Percentiles rank a stretch among this genome's conserved stretches.
Conservation (phyloP, 2,113 vertebrate species). For the Cercocebus atys region DNA sequence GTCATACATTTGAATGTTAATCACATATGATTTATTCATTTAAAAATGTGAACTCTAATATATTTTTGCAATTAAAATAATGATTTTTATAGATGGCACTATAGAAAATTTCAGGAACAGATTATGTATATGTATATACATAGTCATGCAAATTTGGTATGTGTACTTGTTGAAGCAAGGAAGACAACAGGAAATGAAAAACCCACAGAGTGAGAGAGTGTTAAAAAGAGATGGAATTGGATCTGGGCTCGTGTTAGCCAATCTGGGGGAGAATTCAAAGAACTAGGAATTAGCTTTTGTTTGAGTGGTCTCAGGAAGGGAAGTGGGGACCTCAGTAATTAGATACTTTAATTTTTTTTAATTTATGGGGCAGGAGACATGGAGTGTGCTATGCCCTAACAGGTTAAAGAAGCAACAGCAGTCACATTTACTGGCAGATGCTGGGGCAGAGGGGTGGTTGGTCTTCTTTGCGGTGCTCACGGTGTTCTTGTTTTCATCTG, state of each 20-base stretch:
- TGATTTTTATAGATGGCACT: background rate
- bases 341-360: background rate
- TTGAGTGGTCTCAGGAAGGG: background rate
- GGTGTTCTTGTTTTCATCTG: background rate
- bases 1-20: background rate
- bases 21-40: too few species aligned
- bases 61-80: too few species aligned
- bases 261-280: background rate
- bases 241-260: background rate
- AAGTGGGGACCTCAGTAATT: background rate
- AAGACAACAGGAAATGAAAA: background rate
- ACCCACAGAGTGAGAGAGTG: background rate
- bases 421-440: background rate
- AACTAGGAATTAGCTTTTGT: background rate
- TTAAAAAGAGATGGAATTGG: background rate
- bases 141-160: background rate
- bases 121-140: background rate
- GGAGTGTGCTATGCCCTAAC: background rate
- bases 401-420: background rate
- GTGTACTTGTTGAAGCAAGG: background rate
- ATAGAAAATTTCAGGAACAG: background rate
- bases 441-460: rapidly evolving
- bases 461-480: background rate
- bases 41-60: too few species aligned
- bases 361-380: background rate